Evolutionary conservation across 35 echinoderm and acorn worm genomes (phyloP).

Genomic region (Chiridota heheva): DNA sequence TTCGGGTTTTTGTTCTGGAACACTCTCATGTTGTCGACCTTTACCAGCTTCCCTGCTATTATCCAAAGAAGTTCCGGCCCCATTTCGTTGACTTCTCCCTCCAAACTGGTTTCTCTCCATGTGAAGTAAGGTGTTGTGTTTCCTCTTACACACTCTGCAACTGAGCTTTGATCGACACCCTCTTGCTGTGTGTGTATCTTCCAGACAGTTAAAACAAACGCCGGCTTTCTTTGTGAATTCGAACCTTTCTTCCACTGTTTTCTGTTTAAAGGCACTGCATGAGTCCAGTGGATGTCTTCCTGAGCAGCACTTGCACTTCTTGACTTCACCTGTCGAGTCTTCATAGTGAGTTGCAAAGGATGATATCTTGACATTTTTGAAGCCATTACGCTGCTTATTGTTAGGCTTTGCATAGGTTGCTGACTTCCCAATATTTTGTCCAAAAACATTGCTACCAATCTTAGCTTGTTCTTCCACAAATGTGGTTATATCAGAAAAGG

Average conservation of each 20-base stretch:
- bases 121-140: conserved; percentile 19
- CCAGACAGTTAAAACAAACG: conserved; percentile 44
- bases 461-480: conserved; percentile 44
- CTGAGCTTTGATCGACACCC: conserved; percentile 4
- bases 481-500: conserved; percentile 48
- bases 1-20: too few relatives aligned
- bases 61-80: background rate
- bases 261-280: background rate
- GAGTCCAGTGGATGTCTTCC: background rate
- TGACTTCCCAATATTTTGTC: conserved; percentile 10
- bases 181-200: conserved; percentile 16
- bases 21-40: too few relatives aligned
- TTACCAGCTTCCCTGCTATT: too few relatives aligned
- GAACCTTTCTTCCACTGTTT: conserved; percentile 21
- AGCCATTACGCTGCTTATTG: too few relatives aligned
- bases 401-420: too few relatives aligned
- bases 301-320: conserved; percentile 2
- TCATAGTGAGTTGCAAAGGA: too few relatives aligned
- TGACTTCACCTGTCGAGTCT: too few relatives aligned
- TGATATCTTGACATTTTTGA: too few relatives aligned
- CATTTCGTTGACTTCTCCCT: conserved; percentile 33
- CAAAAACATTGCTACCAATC: conserved; percentile 43
- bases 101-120: background rate
- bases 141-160: background rate
- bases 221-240: background rate